Conservation (phyloP, 2,888 invertebrate species). For the Falcaria lacertinaria region DNA sequence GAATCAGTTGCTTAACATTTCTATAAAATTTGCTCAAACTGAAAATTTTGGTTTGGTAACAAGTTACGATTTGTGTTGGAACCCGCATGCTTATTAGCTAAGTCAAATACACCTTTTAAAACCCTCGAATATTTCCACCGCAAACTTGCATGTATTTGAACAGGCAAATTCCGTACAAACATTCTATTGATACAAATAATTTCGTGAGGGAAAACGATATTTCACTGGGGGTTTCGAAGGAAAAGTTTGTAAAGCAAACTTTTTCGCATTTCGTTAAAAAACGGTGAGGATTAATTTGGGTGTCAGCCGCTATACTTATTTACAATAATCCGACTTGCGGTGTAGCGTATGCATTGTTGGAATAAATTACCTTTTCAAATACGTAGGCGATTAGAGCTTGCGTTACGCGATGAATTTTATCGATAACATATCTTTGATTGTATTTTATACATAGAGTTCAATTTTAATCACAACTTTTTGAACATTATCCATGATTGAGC, state of each 20-base stretch:
- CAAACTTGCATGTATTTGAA: slow-evolving; percentile 55
- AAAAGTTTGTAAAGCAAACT: slow-evolving; percentile 66
- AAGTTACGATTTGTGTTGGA: slow-evolving; percentile 27
- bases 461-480: too few relatives aligned
- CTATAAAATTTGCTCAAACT: slow-evolving; percentile 37
- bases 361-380: slow-evolving; percentile 67
- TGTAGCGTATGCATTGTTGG: slow-evolving; percentile 62
- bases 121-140: slow-evolving; percentile 44
- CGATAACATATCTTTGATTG: slow-evolving; percentile 2
- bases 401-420: slow-evolving; percentile 22
- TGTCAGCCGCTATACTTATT: slow-evolving; percentile 72
- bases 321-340: slow-evolving; percentile 76
- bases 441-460: too few relatives aligned
- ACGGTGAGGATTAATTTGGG: slow-evolving; percentile 66
- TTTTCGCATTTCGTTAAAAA: slow-evolving; percentile 73
- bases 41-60: slow-evolving; percentile 7
- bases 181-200: slow-evolving; percentile 77
- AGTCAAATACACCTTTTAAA: slow-evolving; percentile 75
- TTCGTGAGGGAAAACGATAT: slow-evolving; percentile 59
- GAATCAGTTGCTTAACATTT: slow-evolving; percentile 38
- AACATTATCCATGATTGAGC: too few relatives aligned
- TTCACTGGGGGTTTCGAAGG: slow-evolving; percentile 49
- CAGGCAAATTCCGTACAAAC: slow-evolving; percentile 57
- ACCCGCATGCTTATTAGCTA: slow-evolving; percentile 68
- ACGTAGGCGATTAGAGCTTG: slow-evolving; percentile 40